Evolutionary conservation across 1,140 invertebrate genomes (phyloP).

Genomic region (Cataglyphis hispanica): DNA sequence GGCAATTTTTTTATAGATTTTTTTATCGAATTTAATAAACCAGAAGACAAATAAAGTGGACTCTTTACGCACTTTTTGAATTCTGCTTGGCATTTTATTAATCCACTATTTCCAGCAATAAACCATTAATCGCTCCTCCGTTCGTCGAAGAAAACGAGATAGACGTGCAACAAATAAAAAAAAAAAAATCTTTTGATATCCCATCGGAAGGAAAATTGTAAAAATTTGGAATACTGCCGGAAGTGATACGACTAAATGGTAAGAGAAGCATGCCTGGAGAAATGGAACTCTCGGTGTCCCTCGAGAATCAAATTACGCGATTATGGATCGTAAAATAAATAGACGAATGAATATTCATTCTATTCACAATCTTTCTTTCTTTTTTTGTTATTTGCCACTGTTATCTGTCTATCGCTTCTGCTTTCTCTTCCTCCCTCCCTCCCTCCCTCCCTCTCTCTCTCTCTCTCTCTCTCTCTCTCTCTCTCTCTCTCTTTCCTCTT

Average conservation of each 20-base stretch:
- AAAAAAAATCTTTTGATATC: conserved; percentile 20
- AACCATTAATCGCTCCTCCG: not conserved
- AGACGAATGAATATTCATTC: conserved; percentile 74
- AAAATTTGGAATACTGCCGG: conserved; percentile 41
- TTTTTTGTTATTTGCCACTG: not conserved
- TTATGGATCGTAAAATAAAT: conserved; percentile 72
- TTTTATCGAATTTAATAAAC: not conserved
- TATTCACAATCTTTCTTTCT: not conserved
- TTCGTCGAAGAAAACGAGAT: conserved; percentile 7
- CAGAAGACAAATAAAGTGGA: not conserved
- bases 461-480: not conserved
- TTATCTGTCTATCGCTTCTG: not conserved
- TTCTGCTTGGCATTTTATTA: conserved; percentile 8
- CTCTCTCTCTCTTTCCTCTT: not conserved
- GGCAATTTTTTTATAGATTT: not conserved
- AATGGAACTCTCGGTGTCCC: conserved; percentile 33
- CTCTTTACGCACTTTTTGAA: not conserved
- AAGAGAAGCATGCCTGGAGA: conserved; percentile 52
- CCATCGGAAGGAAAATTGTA: conserved; percentile 15
- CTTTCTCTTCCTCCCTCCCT: too few species aligned
- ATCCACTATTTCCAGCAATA: not conserved
- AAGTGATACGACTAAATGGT: conserved; percentile 7
- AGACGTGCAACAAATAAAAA: not conserved
- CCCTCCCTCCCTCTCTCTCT: not conserved
- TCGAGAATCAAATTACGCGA: conserved; percentile 72